phyloP scores from a whole-genome alignment of 2,113 vertebrate genomes.

The Myxocyprinus asiaticus region DNA sequence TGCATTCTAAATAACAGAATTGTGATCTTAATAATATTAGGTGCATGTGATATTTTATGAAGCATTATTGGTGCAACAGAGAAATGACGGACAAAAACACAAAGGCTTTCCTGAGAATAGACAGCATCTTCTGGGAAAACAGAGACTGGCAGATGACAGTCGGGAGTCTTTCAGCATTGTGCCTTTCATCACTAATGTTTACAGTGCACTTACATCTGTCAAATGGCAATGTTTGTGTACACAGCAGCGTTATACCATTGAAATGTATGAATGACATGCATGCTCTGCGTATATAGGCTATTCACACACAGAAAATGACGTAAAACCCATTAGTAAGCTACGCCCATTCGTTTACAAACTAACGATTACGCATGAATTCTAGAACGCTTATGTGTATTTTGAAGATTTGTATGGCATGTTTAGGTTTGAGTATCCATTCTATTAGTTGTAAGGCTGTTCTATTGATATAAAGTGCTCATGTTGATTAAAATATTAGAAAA shows the following conservation, averaged over 20 bases:
- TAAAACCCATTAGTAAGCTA: too few species aligned
- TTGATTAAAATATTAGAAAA: too few species aligned
- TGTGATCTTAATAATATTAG: too few species aligned
- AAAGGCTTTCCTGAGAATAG: background rate
- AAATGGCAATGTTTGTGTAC: background rate
- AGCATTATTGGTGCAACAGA: background rate
- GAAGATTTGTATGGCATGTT: too few species aligned
- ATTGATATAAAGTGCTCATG: too few species aligned
- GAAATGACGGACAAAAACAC: background rate
- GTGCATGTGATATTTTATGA: background rate
- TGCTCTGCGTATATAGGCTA: background rate
- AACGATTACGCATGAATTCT: too few species aligned
- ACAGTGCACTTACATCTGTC: background rate
- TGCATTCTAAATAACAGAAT: background rate
- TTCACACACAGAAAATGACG: background rate
- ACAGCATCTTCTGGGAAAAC: background rate
- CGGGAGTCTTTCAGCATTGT: background rate
- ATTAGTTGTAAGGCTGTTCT: too few species aligned
- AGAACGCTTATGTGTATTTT: too few species aligned
- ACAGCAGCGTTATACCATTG: background rate
- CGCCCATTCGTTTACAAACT: too few species aligned
- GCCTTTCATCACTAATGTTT: background rate
- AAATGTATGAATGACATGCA: conserved; percentile 22
- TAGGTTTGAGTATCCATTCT: too few species aligned
- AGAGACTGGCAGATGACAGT: conserved; percentile 18